These are phyloP conservation scores for Corythoichthys haematopterus DNA, from an alignment of 2,113 vertebrate genomes.

Conservation along the genomic window DNA sequence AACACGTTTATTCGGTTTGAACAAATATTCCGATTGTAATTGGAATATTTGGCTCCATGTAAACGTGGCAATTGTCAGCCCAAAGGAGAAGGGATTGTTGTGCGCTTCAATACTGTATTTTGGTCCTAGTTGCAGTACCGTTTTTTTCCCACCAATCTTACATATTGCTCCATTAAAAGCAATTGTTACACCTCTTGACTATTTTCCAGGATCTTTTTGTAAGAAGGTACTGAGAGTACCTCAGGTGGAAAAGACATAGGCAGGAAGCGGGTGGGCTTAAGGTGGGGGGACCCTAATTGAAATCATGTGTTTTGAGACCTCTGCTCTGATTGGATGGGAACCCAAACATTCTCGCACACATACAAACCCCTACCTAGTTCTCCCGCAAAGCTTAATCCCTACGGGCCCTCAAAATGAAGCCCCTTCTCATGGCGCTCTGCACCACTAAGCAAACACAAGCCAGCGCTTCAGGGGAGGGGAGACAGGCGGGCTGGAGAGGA, in stretches of 20 bases:
- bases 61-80: too few species aligned
- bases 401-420: conserved; percentile 55
- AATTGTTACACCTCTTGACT: not conserved
- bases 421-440: conserved; percentile 58
- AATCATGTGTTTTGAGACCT: conserved; percentile 62
- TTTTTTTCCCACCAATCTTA: too few species aligned
- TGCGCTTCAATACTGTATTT: too few species aligned
- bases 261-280: conserved; percentile 10
- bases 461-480: conserved; percentile 37
- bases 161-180: too few species aligned
- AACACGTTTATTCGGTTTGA: too few species aligned
- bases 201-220: not conserved
- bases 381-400: conserved; percentile 47
- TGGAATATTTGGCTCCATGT: too few species aligned
- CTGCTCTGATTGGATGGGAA: conserved; percentile 14
- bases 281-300: conserved; percentile 54
- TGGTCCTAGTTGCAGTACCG: too few species aligned
- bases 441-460: conserved; percentile 62
- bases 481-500: conserved; percentile 12
- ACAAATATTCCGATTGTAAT: too few species aligned
- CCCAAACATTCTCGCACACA: conserved; percentile 26
- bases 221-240: not conserved
- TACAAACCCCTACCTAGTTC: conserved; percentile 19
- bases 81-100: too few species aligned
- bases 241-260: not conserved